These are phyloP conservation scores for Allobates femoralis DNA, from an alignment of 2,797 vertebrate genomes.

Conservation along the genomic window DNA sequence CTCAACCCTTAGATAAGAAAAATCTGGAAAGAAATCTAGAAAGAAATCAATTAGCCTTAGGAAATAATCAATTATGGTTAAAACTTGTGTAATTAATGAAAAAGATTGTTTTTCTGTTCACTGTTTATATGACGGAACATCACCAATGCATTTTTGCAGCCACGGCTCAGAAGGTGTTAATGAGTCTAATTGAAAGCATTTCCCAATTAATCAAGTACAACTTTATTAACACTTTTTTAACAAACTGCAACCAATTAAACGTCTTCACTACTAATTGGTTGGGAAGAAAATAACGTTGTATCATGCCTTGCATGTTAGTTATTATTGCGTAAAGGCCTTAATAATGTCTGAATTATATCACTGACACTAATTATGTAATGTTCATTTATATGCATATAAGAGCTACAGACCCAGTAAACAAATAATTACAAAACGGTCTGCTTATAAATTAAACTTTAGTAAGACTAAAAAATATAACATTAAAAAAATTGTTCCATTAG, in stretches of 20 bases:
- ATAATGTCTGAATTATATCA: not conserved
- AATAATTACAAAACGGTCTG: not conserved
- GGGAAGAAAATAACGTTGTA: not conserved
- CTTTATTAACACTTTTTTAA: slow-evolving; percentile 44
- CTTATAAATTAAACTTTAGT: not conserved
- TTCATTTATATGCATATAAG: not conserved
- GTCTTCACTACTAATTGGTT: not conserved
- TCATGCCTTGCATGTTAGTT: not conserved
- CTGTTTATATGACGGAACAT: not conserved
- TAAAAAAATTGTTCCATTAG: not conserved
- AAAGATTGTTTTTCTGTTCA: slow-evolving; percentile 23
- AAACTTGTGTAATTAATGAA: slow-evolving; percentile 55
- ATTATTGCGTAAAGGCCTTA: not conserved
- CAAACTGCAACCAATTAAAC: slow-evolving; percentile 36
- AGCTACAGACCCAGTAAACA: not conserved
- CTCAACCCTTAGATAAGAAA: slow-evolving; percentile 41
- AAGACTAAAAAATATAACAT: not conserved
- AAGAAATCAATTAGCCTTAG: slow-evolving; percentile 59
- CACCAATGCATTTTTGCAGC: not conserved
- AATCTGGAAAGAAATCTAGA: slow-evolving; percentile 25
- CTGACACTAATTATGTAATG: not conserved
- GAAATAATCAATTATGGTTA: slow-evolving; percentile 60
- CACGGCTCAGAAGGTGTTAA: slow-evolving; percentile 38
- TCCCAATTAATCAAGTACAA: slow-evolving; percentile 33
- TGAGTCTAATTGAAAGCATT: slow-evolving; percentile 40